Base-by-base conservation (phyloP, 37 sponge, comb jelly and placozoan genomes). In the Agelas oroides region DNA sequence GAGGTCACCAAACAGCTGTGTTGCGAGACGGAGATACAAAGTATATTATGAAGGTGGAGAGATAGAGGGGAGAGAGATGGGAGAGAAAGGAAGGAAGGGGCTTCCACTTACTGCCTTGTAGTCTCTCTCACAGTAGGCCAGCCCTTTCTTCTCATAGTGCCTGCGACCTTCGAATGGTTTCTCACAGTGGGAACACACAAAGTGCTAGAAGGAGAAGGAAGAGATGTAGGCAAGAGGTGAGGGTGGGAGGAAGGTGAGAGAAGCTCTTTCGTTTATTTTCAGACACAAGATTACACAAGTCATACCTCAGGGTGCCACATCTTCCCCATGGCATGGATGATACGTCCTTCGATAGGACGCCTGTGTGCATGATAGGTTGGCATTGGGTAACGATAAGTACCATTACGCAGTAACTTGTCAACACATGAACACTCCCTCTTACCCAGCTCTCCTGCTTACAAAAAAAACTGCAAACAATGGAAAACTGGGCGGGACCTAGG, bases 101-200 rank as follows among this genome's bases (percentile, higher is more conserved):
- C 92, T 83, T 59, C 94, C 97, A 79, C 95, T 83, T 59, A 96
- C 97, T 73, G 72, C 81, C 19, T 93, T 96, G 92, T 95, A 99
- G 59, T 99, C 97, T 28, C 86, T 74, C 77, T 99, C 99, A 62
- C 99, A 99, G 74, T 96, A 99, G 20, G 99, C 99, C 59, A 91
- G 73, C 6, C 95, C 96, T 53, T 95, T 95, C 85, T 91, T 90
- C 84, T 99, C 99, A 80, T 84, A 99, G 79, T 97, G 97, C 0
- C 92, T 65, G 14, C 96, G 87, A 34, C 99, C 99, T 27, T 97
- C 97, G 82, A 99, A 99, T 53, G 97, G 89, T 52, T 91, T 90
- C 84, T 99, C 99, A 80, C 99, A 99, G 61, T 97, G 88, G 13
- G 94, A 89, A 77, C 99, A 99, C 72, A 95, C 99, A 92, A 99